Percentiles rank a stretch among this genome's conserved stretches.
Conservation (phyloP, 2,888 invertebrate genomes). For the Plagodis pulveraria region DNA sequence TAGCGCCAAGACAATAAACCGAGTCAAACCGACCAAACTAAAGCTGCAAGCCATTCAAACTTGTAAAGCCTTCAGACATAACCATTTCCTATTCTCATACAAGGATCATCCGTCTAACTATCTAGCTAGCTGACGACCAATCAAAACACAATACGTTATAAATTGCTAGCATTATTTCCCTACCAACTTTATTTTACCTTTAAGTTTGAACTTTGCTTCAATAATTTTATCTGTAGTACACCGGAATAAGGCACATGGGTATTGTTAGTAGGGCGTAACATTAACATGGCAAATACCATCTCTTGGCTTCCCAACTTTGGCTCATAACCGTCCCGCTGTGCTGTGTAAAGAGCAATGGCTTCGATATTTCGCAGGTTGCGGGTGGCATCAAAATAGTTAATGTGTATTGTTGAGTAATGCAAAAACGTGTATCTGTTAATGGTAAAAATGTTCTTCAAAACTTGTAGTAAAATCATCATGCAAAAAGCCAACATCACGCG, state of each 20-base stretch:
- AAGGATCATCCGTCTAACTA: constrained; percentile 70
- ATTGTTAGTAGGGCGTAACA: background rate
- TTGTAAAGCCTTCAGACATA: constrained; percentile 69
- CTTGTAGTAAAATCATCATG: background rate
- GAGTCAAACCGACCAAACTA: constrained; percentile 62
- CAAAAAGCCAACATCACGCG: constrained; percentile 51
- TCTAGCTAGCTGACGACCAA: constrained; percentile 67
- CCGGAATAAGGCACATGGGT: constrained; percentile 6
- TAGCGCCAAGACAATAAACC: constrained; percentile 65
- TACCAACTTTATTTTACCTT: constrained; percentile 21
- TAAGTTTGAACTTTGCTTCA: background rate
- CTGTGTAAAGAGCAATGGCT: constrained; percentile 40
- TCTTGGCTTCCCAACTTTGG: constrained; percentile 42
- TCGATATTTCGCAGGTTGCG: constrained; percentile 36
- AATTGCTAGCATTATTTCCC: constrained; percentile 56
- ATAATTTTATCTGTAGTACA: constrained; percentile 16
- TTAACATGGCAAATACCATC: constrained; percentile 27
- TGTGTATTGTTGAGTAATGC: background rate
- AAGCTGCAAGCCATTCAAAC: constrained; percentile 69
- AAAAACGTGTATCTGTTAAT: no score
- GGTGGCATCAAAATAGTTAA: constrained; percentile 30
- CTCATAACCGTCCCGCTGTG: constrained; percentile 45
- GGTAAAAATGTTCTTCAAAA: background rate
- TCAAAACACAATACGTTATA: constrained; percentile 84
- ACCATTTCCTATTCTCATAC: constrained; percentile 73